A percentile compares a stretch with the other conserved stretches of the same genome.
These are phyloP conservation scores for Synanthedon myopaeformis DNA, from an alignment of 2,888 invertebrate species.

Conservation along the genomic window DNA sequence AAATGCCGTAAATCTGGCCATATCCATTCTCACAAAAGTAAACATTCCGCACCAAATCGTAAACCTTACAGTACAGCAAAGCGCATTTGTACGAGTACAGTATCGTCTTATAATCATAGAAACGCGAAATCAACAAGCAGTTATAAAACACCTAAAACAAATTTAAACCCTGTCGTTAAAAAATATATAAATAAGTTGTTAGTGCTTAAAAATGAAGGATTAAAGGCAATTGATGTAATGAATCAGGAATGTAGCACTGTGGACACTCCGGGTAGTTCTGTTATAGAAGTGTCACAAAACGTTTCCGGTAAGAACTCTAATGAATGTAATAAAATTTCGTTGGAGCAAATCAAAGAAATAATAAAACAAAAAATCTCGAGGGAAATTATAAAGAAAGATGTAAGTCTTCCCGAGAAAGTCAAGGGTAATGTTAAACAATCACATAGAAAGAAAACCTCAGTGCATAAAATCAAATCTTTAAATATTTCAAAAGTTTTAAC, in stretches of 20 bases:
- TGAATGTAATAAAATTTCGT: conserved; percentile 35
- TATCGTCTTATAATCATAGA: conserved; percentile 13
- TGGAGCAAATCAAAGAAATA: conserved; percentile 43
- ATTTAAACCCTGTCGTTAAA: conserved; percentile 35
- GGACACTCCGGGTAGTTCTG: conserved; percentile 57
- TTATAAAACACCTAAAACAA: conserved; percentile 4
- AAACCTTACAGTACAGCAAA: not conserved
- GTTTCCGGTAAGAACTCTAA: conserved; percentile 18
- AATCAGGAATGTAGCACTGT: conserved; percentile 58
- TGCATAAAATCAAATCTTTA: conserved; percentile 55
- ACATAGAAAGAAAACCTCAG: conserved; percentile 21
- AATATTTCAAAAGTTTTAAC: conserved; percentile 46
- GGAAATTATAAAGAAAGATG: conserved; percentile 2
- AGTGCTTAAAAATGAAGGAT: conserved; percentile 41
- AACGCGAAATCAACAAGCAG: conserved; percentile 21
- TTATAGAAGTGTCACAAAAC: conserved; percentile 47
- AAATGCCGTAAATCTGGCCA: conserved; percentile 14
- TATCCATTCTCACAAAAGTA: conserved; percentile 13
- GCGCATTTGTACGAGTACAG: conserved; percentile 3
- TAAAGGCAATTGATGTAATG: conserved; percentile 49
- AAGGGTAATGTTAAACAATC: conserved; percentile 7
- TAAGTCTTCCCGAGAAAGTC: conserved; percentile 5
- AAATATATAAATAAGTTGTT: conserved; percentile 50
- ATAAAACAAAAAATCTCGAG: conserved; percentile 33
- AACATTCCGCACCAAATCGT: conserved; percentile 1